phyloP scores from a whole-genome alignment of 2,888 invertebrate genomes.

The Zaprionus lineosus region DNA sequence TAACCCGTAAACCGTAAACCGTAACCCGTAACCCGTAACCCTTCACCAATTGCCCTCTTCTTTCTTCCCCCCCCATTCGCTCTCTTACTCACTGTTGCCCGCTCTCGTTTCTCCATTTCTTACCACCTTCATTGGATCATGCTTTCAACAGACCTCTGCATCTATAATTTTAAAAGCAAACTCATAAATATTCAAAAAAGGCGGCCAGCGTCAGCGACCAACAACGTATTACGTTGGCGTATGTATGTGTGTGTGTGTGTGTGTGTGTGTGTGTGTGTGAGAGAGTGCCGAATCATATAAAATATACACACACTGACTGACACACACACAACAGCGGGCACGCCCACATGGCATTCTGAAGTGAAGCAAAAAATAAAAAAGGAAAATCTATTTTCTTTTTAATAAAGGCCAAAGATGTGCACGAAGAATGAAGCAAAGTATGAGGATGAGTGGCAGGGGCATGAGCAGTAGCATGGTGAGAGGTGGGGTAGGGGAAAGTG shows the following conservation, averaged over 20 bases:
- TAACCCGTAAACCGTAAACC: too few species aligned
- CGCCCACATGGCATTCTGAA: constrained; percentile 51
- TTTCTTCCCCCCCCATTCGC: background rate
- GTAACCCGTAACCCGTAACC: too few species aligned
- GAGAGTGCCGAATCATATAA: too few species aligned
- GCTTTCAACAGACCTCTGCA: constrained; percentile 62
- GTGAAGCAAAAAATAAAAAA: constrained; percentile 34
- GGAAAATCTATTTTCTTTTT: constrained; percentile 77
- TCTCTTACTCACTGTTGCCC: background rate
- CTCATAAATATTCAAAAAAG: constrained; percentile 77
- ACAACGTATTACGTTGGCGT: constrained; percentile 55
- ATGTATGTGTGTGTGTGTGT: constrained; percentile 28
- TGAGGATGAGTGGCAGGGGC: constrained; percentile 9
- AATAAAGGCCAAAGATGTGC: constrained; percentile 62
- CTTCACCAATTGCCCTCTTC: background rate
- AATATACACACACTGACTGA: too few species aligned
- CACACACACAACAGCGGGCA: constrained; percentile 36
- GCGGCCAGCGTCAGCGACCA: constrained; percentile 66
- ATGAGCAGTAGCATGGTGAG: background rate
- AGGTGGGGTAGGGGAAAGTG: background rate
- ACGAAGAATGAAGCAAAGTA: too few species aligned
- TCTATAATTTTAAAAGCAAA: constrained; percentile 78
- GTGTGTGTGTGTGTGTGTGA: constrained; percentile 45
- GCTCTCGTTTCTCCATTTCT: constrained; percentile 3
- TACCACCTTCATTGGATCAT: constrained; percentile 18